Evolutionary conservation across 2,888 invertebrate genomes (phyloP), one percentile per base, ranked within the genome.

Genomic region (Lampropteryx suffumata): DNA sequence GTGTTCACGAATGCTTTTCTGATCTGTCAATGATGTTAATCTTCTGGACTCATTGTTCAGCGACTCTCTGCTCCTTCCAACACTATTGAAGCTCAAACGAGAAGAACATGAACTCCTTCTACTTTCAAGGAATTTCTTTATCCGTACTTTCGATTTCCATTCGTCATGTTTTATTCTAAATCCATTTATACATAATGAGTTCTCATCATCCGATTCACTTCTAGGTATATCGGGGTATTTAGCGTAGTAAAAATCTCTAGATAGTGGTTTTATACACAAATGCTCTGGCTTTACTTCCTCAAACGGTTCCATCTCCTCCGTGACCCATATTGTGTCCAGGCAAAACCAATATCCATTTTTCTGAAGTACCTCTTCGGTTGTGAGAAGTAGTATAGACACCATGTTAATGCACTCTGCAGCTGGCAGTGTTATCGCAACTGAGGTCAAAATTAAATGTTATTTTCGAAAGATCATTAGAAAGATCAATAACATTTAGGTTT

Each of bases 201-300:
- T 82, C 56, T 89, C 89, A 24, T 88, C 90, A 44, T 90, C 90
- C 0, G 89, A 89, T 66, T 88, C 88, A 58, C 90, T 89, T 68
- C 88, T 73, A 0, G 82, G 79, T 72, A 90, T 86, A 34, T 89
- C 88, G 1, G 88, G 88, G 55, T 74, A 75, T 56, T 79, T 86
- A 0, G 84, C 69, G 52, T 90, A 88, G 50, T 89, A 90, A 12
- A 76, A 62, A 52, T 89, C 90, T 65, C 81, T 81, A 10, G 88
- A 72, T 0, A 88, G 60, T 0, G 90, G 89, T 59, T 86, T 89
- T 0, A 59, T 48, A 61, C 75, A 89, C 26, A 71, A 48, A 50
- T 86, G 74, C 60, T 88, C 85, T 0, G 75, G 73, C 59, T 77
- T 79, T 2, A 88, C 72, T 55, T 88, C 88, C 55, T 88, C 87